Conservation (phyloP, 2,797 vertebrate genomes). For the Nyctibius grandis region DNA sequence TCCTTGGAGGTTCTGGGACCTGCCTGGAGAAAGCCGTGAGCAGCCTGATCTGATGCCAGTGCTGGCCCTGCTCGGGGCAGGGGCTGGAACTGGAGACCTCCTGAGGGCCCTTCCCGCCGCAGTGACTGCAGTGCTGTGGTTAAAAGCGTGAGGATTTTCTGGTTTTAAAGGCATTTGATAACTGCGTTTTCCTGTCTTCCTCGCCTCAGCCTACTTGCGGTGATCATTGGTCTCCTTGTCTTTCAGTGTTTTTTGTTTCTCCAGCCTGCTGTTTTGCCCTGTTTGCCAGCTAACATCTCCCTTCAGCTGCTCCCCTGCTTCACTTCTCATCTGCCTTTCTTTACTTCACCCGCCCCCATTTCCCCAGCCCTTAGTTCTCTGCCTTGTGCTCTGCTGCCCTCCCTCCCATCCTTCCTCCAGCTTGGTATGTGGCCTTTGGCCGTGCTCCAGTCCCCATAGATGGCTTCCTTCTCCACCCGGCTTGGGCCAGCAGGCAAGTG, state of each 20-base stretch:
- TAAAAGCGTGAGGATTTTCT: background rate
- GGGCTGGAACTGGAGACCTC: background rate
- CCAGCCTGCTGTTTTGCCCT: background rate
- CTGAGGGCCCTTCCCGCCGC: accelerated
- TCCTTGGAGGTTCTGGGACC: background rate
- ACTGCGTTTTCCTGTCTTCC: background rate
- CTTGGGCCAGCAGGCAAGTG: background rate
- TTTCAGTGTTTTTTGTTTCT: background rate
- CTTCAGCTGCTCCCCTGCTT: background rate
- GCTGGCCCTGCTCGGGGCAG: background rate
- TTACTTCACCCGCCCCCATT: accelerated
- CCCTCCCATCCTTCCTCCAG: background rate
- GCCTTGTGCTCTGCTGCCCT: background rate
- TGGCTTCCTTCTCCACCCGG: background rate
- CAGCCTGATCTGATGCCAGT: background rate
- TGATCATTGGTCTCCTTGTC: background rate
- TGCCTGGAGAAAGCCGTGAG: background rate
- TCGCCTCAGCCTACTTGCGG: background rate
- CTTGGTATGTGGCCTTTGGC: background rate
- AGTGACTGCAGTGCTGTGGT: background rate
- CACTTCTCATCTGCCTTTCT: background rate
- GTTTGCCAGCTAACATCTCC: background rate
- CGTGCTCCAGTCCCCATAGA: accelerated
- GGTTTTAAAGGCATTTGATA: background rate
- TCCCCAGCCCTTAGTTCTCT: background rate